Conservation (phyloP, 2,113 vertebrate species). For the Circaetus gallicus region DNA sequence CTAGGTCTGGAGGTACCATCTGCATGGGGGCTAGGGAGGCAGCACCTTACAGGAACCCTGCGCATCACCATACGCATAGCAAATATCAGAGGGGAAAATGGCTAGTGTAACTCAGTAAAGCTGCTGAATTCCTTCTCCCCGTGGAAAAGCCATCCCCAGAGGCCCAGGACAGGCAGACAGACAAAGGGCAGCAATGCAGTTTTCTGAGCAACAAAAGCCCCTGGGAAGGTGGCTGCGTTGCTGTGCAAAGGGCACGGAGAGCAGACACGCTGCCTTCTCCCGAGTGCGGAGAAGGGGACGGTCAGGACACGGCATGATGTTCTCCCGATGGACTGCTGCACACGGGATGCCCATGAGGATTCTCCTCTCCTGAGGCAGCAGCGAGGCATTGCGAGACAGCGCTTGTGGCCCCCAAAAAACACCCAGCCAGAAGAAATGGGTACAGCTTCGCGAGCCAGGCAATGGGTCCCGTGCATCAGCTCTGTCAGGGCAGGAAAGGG, state of each 20-base stretch:
- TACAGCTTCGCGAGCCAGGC: background rate
- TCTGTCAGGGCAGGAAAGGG: background rate
- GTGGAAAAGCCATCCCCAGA: fast-evolving
- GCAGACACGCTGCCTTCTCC: background rate
- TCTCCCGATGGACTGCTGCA: fast-evolving
- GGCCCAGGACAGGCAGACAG: background rate
- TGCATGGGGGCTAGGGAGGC: background rate
- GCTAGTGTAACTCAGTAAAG: background rate
- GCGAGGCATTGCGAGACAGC: fast-evolving
- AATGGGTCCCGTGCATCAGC: background rate
- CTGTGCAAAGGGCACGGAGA: background rate
- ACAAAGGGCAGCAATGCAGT: background rate
- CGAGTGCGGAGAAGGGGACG: fast-evolving
- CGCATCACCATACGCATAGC: fast-evolving
- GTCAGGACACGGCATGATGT: fast-evolving
- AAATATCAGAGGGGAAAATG: background rate
- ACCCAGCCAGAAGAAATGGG: background rate
- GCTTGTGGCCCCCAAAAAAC: background rate
- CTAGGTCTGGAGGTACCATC: background rate
- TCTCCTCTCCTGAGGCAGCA: background rate
- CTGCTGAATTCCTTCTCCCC: background rate
- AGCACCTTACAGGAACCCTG: background rate
- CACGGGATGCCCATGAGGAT: fast-evolving
- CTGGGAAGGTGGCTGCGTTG: background rate
- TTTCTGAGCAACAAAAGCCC: background rate